Evolutionary conservation across 1,140 invertebrate species (phyloP).

Genomic region (Oryctes rhinoceros): DNA sequence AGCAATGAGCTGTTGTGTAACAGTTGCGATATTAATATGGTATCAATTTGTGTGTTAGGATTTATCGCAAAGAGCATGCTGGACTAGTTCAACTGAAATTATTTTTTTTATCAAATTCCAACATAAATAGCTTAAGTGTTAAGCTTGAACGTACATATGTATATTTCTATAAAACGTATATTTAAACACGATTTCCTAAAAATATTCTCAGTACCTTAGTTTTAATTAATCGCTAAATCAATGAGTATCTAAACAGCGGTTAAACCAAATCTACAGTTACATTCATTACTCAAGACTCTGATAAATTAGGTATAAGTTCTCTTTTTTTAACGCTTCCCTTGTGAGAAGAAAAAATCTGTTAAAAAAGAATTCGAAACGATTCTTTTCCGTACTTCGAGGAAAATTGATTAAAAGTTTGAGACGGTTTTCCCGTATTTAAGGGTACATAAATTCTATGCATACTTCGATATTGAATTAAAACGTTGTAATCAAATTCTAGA

Average conservation of each 20-base stretch:
- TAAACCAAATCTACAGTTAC: background rate
- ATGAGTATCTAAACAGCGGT: background rate
- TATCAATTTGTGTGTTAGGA: too few relatives aligned
- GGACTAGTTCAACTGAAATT: too few relatives aligned
- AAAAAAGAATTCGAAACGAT: slow-evolving; percentile 44
- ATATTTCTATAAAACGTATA: too few relatives aligned
- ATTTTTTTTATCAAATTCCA: too few relatives aligned
- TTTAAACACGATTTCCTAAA: too few relatives aligned
- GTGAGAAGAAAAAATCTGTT: background rate
- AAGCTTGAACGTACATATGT: too few relatives aligned
- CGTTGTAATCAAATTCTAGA: slow-evolving; percentile 58
- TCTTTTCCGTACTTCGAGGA: slow-evolving; percentile 57
- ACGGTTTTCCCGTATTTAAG: slow-evolving; percentile 57
- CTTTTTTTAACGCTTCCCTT: background rate
- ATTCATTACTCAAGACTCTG: background rate
- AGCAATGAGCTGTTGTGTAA: too few relatives aligned
- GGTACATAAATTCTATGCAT: slow-evolving; percentile 60
- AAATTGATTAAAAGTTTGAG: slow-evolving; percentile 61
- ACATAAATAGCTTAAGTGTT: too few relatives aligned
- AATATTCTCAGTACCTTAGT: too few relatives aligned
- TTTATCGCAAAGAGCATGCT: too few relatives aligned
- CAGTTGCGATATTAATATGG: too few relatives aligned
- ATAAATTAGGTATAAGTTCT: slow-evolving; percentile 11
- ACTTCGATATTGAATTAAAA: slow-evolving; percentile 61
- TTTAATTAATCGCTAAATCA: too few relatives aligned